Conservation (phyloP, 2,113 vertebrate genomes). For the Mohoua ochrocephala region DNA sequence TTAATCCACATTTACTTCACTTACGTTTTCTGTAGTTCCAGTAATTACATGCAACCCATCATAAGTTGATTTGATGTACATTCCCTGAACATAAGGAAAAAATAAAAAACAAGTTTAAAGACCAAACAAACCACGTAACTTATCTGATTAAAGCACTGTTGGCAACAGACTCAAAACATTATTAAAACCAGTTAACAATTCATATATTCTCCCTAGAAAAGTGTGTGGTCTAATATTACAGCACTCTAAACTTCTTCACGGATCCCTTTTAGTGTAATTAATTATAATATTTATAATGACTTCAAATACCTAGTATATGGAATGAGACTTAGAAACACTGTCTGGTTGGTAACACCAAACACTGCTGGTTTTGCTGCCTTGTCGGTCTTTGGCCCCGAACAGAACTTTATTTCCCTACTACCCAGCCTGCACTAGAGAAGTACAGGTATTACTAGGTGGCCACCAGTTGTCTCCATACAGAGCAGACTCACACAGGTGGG, state of each 20-base stretch:
- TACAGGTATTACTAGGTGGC: not conserved
- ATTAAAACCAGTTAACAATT: not conserved
- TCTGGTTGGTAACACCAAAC: not conserved
- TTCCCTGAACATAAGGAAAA: slow-evolving; percentile 77
- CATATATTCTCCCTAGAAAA: not conserved
- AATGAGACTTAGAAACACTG: not conserved
- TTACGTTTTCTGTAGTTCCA: slow-evolving; percentile 95
- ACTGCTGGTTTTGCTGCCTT: not conserved
- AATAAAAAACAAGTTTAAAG: slow-evolving; percentile 14
- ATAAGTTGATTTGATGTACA: slow-evolving; percentile 98
- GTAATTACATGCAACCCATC: slow-evolving; percentile 95
- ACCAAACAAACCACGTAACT: not conserved
- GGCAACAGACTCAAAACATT: not conserved
- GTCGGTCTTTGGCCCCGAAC: not conserved
- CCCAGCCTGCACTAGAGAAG: not conserved
- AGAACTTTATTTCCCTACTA: not conserved
- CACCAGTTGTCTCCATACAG: not conserved
- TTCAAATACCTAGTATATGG: not conserved
- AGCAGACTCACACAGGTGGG: not conserved
- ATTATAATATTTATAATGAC: not conserved
- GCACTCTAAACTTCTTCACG: not conserved
- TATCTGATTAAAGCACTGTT: not conserved
- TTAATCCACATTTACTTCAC: slow-evolving; percentile 45
- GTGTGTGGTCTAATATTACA: not conserved
- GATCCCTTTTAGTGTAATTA: not conserved